These are phyloP conservation scores for Notodonta dromedarius DNA, from an alignment of 2,888 invertebrate species.

Conservation along the genomic window DNA sequence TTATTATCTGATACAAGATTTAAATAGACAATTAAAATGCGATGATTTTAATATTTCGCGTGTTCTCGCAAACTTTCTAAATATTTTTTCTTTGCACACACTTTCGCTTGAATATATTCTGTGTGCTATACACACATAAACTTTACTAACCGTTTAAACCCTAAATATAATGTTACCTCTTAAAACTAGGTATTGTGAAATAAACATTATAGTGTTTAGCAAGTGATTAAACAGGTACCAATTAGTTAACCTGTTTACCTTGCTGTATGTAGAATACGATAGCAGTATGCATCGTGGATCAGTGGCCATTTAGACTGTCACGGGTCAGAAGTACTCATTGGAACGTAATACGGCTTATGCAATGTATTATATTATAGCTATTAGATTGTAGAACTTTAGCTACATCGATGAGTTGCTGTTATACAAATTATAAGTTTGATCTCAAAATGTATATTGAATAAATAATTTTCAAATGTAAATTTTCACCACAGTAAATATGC, in stretches of 20 bases:
- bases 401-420: no score
- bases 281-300: conserved; percentile 40
- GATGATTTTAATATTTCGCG: neutral
- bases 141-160: no score
- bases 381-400: no score
- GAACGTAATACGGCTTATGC: conserved; percentile 40
- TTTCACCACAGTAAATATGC: no score
- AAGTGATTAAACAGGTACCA: conserved; percentile 13
- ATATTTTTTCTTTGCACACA: neutral
- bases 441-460: no score
- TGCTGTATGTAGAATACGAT: conserved; percentile 35
- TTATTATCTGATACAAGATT: no score
- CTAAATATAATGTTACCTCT: conserved; percentile 9
- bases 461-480: no score
- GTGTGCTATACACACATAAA: no score
- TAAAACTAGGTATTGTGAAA: conserved; percentile 19
- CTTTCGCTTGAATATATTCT: neutral
- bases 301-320: conserved; percentile 38
- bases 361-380: conserved; percentile 29
- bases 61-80: neutral
- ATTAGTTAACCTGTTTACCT: conserved; percentile 35
- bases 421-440: no score
- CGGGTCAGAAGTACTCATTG: conserved; percentile 1
- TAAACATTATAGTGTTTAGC: conserved; percentile 13
- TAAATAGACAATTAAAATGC: neutral